Conservation (phyloP, 2,113 vertebrate genomes). For the Scomber japonicus region DNA sequence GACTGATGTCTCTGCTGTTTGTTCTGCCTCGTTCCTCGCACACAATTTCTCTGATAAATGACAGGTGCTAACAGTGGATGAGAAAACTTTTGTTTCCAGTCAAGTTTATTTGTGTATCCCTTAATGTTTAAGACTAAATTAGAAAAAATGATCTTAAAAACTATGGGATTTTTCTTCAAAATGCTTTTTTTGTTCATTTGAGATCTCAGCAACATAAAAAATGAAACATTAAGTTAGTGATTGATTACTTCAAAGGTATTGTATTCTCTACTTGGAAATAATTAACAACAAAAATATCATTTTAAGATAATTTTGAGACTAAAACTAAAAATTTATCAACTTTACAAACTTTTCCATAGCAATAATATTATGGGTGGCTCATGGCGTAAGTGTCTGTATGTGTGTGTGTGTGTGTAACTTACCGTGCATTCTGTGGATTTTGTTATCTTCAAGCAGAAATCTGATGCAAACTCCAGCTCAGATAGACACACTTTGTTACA, state of each 20-base stretch:
- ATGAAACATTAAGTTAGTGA: not conserved
- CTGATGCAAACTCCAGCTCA: slow-evolving; percentile 91
- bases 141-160: no score
- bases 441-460: slow-evolving; percentile 90
- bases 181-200: no score
- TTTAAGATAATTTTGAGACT: no score
- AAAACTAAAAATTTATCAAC: no score
- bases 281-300: not conserved
- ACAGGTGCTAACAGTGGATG: not conserved
- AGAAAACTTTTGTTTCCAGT: slow-evolving; percentile 28
- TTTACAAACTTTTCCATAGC: not conserved
- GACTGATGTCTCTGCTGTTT: slow-evolving; percentile 49
- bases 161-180: no score
- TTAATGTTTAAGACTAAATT: not conserved
- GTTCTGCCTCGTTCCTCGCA: slow-evolving; percentile 30
- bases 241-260: not conserved
- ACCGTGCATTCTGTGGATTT: slow-evolving; percentile 89
- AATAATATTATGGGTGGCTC: no score
- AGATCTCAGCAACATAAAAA: no score
- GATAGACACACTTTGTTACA: slow-evolving; percentile 87
- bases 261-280: not conserved
- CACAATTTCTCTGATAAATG: slow-evolving; percentile 43
- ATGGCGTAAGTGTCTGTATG: not conserved
- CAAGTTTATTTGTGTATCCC: not conserved
- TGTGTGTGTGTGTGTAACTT: slow-evolving; percentile 65